These are phyloP conservation scores for Sitta carolinensis DNA, from an alignment of 2,797 vertebrate genomes.

Conservation along the genomic window DNA sequence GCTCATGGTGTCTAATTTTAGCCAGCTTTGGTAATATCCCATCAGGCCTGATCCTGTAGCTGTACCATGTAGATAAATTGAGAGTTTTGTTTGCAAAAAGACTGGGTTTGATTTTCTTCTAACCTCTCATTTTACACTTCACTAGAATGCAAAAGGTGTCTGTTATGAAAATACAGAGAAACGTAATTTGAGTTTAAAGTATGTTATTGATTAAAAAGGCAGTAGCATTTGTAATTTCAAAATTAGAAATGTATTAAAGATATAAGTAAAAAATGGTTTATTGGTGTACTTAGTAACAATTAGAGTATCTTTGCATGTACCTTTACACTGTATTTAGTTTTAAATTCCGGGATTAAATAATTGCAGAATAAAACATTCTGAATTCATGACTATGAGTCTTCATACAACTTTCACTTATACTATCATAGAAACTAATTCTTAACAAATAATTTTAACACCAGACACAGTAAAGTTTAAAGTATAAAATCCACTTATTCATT, in stretches of 20 bases:
- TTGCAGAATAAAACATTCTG: neutral
- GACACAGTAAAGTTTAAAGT: neutral
- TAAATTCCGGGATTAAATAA: neutral
- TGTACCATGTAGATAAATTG: neutral
- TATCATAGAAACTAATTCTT: neutral
- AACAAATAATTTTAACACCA: neutral
- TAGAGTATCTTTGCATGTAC: neutral
- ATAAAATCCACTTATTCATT: neutral
- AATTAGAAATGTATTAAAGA: neutral
- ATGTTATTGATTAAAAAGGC: neutral
- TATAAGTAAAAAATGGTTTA: neutral
- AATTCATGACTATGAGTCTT: neutral
- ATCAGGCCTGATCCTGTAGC: neutral
- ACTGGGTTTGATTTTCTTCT: neutral
- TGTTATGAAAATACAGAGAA: neutral
- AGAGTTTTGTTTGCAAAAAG: neutral
- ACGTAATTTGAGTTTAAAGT: neutral
- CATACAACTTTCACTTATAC: neutral
- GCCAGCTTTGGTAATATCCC: constrained; percentile 18
- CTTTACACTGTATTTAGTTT: neutral
- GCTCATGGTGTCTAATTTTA: constrained; percentile 54
- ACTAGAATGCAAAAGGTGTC: neutral
- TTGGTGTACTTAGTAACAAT: neutral
- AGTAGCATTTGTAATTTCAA: neutral
- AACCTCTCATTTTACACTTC: neutral